Base-by-base conservation (phyloP, 2,888 invertebrate species). In the Netelia inedita region DNA sequence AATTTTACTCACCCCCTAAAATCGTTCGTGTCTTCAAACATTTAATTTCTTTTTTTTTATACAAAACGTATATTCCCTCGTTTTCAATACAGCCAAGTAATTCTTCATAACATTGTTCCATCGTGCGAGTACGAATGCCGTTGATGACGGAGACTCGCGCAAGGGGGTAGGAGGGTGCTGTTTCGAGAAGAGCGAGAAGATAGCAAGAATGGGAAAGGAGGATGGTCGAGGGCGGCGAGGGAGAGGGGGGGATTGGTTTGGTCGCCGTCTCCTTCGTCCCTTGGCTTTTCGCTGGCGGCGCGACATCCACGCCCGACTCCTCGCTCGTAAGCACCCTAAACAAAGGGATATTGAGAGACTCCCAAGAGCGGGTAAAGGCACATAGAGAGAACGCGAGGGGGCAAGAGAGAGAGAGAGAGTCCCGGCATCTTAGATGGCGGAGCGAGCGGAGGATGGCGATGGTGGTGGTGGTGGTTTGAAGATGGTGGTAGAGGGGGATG, bases 291-390 rank as follows among this genome's bases (percentile, higher is more conserved):
- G 88, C 79, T 88, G 87, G 89, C 89, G 88, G 87, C 89, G 89
- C 90, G 91, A 92, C 91, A 91, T 91, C 90, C 90, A 89, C 90
- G 89, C 89, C 89, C 89, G 88, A 91, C 89, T 91, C 89, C 90
- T 90, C 89, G 91, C 83, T 83, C 85, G 85, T 91, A 90, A 92
- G 92, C 91, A 91, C 90, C 92, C 91, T 91, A 92, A 92, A 92
- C 92, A 92, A 92, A 92, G 91, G 92, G 92, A 92, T 92, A 92
- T 92, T 90, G 92, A 92, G 91, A 91, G 90, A 90, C 89, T 88
- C 87, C 85, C 85, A 85, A 88, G 90, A 88, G 88, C 87, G 88
- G 86, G 81, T 65, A 73, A 84, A 74, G 79, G 82, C 71, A 80
- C 72, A 79, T 28, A 74, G 35, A 55, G 46, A 65, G 53, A 75